phyloP scores from a whole-genome alignment of 2,113 vertebrate genomes.

The Xenopus laevis region DNA sequence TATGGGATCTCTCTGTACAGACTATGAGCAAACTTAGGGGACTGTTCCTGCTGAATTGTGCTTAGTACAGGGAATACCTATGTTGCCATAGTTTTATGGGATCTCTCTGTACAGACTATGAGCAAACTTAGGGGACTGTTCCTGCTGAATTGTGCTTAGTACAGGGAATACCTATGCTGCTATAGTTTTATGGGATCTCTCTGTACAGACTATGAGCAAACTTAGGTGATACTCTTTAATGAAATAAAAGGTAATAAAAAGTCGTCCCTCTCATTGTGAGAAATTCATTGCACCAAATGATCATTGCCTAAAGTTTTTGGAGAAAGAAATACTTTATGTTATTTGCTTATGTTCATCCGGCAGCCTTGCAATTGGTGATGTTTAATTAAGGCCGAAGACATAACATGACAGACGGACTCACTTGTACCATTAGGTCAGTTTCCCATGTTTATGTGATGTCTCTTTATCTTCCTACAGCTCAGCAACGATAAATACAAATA shows the following conservation, averaged over 20 bases:
- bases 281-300: conserved; percentile 13
- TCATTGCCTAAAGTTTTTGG: conserved; percentile 13
- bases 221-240: not conserved
- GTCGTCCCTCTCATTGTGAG: conserved; percentile 5
- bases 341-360: conserved; percentile 1
- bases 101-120: no score
- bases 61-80: no score
- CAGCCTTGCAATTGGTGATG: not conserved
- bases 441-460: conserved; percentile 1
- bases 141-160: no score
- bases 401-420: not conserved
- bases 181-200: no score
- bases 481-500: conserved; percentile 38
- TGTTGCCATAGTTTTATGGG: no score
- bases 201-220: no score
- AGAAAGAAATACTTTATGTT: conserved; percentile 9
- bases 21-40: no score
- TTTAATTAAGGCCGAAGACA: not conserved
- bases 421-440: not conserved
- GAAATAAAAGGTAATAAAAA: conserved; percentile 31
- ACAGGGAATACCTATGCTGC: no score
- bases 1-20: no score
- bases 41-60: no score
- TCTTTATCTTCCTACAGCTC: conserved; percentile 12
- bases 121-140: no score